A percentile compares a stretch with the other conserved stretches of the same genome.
Conservation (phyloP, 2,888 invertebrate species). For the Netelia virgata region DNA sequence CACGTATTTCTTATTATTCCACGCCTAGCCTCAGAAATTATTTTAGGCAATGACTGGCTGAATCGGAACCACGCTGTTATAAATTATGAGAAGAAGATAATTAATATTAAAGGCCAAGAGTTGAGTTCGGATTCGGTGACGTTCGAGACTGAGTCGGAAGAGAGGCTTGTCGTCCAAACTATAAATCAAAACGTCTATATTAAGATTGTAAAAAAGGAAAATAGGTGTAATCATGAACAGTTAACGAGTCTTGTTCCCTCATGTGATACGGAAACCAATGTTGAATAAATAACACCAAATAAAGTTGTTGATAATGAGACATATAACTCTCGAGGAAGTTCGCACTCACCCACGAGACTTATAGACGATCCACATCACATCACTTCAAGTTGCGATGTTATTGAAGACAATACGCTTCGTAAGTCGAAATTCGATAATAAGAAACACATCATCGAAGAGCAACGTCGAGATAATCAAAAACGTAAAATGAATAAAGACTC, state of each 20-base stretch:
- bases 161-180: neutral
- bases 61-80: neutral
- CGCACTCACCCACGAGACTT: neutral
- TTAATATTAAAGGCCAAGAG: neutral
- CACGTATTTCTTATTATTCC: slow-evolving; percentile 54
- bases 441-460: neutral
- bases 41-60: slow-evolving; percentile 46
- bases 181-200: slow-evolving; percentile 5
- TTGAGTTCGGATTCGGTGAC: neutral
- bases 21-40: slow-evolving; percentile 42
- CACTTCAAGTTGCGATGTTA: neutral
- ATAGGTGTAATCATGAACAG: neutral
- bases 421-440: neutral
- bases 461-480: neutral
- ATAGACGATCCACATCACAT: neutral
- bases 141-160: neutral
- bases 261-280: neutral
- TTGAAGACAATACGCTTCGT: neutral
- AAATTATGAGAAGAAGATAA: neutral
- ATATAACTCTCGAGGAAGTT: neutral
- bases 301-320: neutral
- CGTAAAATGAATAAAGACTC: neutral
- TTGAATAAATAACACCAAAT: neutral
- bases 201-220: neutral
- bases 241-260: neutral